phyloP scores from a whole-genome alignment of 2,888 invertebrate genomes.

The Drosophila fulvimacula region DNA sequence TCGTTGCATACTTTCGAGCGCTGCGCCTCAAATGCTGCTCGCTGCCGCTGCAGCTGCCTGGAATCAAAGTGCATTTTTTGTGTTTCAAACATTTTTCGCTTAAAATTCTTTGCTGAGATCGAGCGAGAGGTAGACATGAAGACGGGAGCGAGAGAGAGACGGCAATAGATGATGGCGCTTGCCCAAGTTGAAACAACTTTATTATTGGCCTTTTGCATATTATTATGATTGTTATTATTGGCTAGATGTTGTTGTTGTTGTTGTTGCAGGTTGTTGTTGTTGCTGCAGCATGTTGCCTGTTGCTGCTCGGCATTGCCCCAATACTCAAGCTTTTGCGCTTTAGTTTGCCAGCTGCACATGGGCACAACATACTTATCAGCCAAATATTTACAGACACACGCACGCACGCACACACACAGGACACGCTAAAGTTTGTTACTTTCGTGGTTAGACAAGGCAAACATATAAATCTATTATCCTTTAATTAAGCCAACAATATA shows the following conservation, averaged over 20 bases:
- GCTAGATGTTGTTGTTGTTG: conserved; percentile 23
- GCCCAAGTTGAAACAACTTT: conserved; percentile 26
- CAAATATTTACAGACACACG: background rate
- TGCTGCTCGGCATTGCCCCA: background rate
- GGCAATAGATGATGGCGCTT: conserved; percentile 9
- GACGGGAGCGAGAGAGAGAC: background rate
- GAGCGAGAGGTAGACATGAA: background rate
- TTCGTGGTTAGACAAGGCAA: conserved; percentile 43
- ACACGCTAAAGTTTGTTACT: conserved; percentile 9
- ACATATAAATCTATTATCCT: conserved; percentile 76
- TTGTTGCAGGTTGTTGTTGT: background rate
- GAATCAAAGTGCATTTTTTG: conserved; percentile 58
- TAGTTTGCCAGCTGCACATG: conserved; percentile 21
- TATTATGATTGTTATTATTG: conserved; percentile 38
- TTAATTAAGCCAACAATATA: conserved; percentile 73
- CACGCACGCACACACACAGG: background rate
- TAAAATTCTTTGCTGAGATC: conserved; percentile 52
- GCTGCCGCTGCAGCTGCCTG: conserved; percentile 11
- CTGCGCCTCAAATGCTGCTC: too few relatives aligned
- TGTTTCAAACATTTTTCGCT: conserved; percentile 61
- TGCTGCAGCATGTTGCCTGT: background rate
- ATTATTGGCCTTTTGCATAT: conserved; percentile 36
- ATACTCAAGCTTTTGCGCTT: conserved; percentile 17
- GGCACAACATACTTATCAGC: conserved; percentile 6
- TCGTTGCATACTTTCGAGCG: conserved; percentile 8